Evolutionary conservation across 2,797 vertebrate species (phyloP), one percentile per base, ranked within the genome.

Genomic region (Rhinatrema bivittatum): DNA sequence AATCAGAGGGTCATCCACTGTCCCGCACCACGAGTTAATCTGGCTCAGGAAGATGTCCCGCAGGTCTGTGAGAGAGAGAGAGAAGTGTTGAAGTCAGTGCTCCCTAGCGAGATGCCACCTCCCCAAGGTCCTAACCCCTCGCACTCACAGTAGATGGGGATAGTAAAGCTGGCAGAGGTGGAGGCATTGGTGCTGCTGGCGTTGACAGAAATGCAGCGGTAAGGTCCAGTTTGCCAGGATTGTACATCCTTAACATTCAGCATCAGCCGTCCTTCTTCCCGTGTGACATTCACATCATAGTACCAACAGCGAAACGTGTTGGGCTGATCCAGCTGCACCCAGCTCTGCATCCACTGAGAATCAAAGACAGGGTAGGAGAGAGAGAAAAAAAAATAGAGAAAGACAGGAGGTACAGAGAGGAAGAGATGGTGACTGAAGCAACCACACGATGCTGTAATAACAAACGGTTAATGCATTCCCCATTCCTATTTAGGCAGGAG

Each of bases 101-200:
- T 16, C 32, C 18, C 11, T 20, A 7, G 7, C 4, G 14, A 14
- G 9, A n/a, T 20, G 20, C 9, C 5, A 5, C 27, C 20, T 20
- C 10, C 4, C 10, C 9, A 29, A 28, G 25, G 25, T 14, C 42
- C 29, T 17, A 18, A 31, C 3, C 15, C n/a, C n/a, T 14, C 14
- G 14, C n/a, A 87, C 87, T 78, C 60, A 91, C 88, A 88, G 20
- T 86, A 66, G 32, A 88, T 64, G 19, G 60, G 74, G 46, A 89
- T 29, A 35, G 38, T 28, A 47, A 84, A 36, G 3, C 29, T 17
- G 23, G 59, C 7, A 1, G 50, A 54, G 8, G 20, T 12, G 1
- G 29, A 49, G 31, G 56, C 62, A 48, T 79, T 56, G 5, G 57
- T 10, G 1, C 22, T 39, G 0, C 68, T 70, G 45, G 29, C 41